These are phyloP conservation scores for Ursus arctos DNA, from an alignment of 2,113 vertebrate species.

Conservation along the genomic window DNA sequence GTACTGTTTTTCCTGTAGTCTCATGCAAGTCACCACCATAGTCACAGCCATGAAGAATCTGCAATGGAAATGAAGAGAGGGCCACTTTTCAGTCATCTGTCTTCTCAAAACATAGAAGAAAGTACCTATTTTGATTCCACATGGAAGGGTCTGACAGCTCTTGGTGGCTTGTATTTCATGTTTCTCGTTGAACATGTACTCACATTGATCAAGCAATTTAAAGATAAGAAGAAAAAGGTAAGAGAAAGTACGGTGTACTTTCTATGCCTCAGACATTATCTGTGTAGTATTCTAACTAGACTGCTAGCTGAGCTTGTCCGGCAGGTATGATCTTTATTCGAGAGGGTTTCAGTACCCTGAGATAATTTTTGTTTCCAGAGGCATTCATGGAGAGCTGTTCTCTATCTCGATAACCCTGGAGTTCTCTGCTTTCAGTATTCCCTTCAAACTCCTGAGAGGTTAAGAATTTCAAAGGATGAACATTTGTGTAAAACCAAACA, in stretches of 20 bases:
- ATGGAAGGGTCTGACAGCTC: constrained; percentile 96
- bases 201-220: constrained; percentile 98
- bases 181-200: constrained; percentile 98
- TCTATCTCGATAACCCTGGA: neutral
- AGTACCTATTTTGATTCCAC: constrained; percentile 92
- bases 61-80: constrained; percentile 85
- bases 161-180: constrained; percentile 98
- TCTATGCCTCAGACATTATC: neutral
- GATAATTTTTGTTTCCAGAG: constrained; percentile 21
- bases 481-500: neutral
- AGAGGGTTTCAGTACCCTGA: neutral
- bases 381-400: neutral
- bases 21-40: constrained; percentile 90
- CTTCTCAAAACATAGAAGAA: constrained; percentile 87
- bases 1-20: constrained; percentile 84
- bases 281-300: neutral
- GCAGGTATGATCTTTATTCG: neutral
- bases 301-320: neutral
- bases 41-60: constrained; percentile 87
- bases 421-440: neutral
- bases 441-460: neutral
- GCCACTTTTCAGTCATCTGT: constrained; percentile 85
- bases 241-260: constrained; percentile 51
- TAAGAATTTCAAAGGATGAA: neutral
- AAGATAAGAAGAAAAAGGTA: constrained; percentile 99